phyloP scores from a whole-genome alignment of 2,113 vertebrate species.

The Neofelis nebulosa region DNA sequence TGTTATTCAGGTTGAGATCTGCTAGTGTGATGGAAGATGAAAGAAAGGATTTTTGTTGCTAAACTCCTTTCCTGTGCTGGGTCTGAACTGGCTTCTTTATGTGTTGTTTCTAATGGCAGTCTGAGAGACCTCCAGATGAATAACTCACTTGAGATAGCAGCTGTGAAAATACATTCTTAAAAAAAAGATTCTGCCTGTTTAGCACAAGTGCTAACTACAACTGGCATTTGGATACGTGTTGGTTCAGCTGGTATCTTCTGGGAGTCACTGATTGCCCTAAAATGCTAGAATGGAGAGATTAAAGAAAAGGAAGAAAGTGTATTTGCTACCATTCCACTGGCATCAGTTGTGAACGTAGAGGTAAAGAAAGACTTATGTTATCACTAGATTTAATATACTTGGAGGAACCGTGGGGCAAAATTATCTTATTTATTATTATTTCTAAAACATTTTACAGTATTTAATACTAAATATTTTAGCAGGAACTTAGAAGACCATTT shows the following conservation, averaged over 20 bases:
- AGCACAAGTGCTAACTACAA: not conserved
- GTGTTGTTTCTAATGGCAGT: slow-evolving; percentile 45
- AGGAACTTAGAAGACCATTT: not conserved
- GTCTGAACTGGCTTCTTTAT: slow-evolving; percentile 42
- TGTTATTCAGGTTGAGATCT: slow-evolving; percentile 59
- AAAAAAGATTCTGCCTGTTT: slow-evolving; percentile 31
- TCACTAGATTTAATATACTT: not conserved
- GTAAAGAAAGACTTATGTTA: not conserved
- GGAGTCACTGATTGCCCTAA: not conserved
- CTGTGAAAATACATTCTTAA: slow-evolving; percentile 60
- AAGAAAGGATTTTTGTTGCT: slow-evolving; percentile 48
- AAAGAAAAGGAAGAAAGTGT: not conserved
- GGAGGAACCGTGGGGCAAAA: not conserved
- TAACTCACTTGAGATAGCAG: slow-evolving; percentile 60
- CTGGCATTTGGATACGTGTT: not conserved
- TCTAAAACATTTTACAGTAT: not conserved
- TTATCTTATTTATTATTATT: not conserved
- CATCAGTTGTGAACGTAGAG: not conserved
- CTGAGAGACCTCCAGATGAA: slow-evolving; percentile 43
- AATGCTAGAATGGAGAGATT: not conserved
- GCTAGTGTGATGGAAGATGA: slow-evolving; percentile 23
- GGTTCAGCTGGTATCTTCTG: not conserved
- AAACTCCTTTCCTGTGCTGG: slow-evolving; percentile 36
- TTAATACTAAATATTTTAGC: not conserved
- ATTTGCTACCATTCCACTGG: not conserved